Conservation (phyloP, 2,797 vertebrate species). For the Pseudochromis fuscus region DNA sequence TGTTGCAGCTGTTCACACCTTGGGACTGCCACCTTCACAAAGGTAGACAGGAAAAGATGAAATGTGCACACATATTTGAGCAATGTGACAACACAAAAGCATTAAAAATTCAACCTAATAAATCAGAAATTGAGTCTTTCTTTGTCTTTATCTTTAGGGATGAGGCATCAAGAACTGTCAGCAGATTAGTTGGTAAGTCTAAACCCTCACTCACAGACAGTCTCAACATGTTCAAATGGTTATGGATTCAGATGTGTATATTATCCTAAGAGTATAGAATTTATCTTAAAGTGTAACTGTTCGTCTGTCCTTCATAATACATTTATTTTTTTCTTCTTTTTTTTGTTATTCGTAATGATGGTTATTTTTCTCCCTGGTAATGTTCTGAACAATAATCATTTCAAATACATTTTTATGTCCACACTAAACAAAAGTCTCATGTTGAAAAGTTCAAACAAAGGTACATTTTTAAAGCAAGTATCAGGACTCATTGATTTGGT, state of each 20-base stretch:
- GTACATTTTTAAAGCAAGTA: neutral
- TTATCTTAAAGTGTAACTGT: too few relatives aligned
- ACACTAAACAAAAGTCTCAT: neutral
- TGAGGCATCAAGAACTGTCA: constrained; percentile 65
- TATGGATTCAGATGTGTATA: too few relatives aligned
- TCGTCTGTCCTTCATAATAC: too few relatives aligned
- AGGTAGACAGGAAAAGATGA: constrained; percentile 61
- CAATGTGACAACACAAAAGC: neutral
- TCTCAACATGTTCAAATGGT: neutral
- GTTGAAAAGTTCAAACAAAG: neutral
- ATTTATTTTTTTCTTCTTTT: too few relatives aligned
- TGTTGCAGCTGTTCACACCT: constrained; percentile 61
- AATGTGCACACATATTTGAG: neutral
- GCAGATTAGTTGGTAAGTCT: constrained; percentile 77
- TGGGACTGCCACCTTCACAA: constrained; percentile 65
- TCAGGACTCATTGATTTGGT: neutral
- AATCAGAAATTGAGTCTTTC: neutral
- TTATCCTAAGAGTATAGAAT: too few relatives aligned
- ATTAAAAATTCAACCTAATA: neutral
- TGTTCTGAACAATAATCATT: neutral
- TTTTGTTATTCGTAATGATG: too few relatives aligned
- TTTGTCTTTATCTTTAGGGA: constrained; percentile 62
- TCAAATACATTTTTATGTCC: neutral
- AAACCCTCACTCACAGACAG: neutral
- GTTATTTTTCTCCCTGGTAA: too few relatives aligned